phyloP scores from a whole-genome alignment of 2,888 invertebrate species.

The Lepas anatifera region DNA sequence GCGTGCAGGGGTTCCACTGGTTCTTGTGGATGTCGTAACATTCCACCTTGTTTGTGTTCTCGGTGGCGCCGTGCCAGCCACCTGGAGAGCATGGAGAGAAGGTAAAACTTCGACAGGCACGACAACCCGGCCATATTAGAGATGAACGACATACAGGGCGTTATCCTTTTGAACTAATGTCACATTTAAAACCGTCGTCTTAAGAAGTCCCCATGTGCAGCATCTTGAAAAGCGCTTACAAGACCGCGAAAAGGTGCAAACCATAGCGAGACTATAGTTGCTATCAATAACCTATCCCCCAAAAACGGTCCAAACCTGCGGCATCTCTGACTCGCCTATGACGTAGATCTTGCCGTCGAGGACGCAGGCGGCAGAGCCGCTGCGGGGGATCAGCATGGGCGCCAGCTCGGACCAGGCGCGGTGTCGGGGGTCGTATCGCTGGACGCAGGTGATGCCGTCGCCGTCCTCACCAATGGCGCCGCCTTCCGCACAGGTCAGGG shows the following conservation, averaged over 20 bases:
- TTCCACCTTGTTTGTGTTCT: conserved; percentile 41
- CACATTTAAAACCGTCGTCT: too few species aligned
- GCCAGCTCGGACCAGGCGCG: conserved; percentile 38
- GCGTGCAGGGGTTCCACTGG: conserved; percentile 35
- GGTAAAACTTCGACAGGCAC: too few species aligned
- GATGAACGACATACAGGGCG: too few species aligned
- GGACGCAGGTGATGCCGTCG: conserved; percentile 38
- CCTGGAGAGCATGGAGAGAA: conserved; percentile 29
- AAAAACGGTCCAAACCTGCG: too few species aligned
- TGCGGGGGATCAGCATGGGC: conserved; percentile 38
- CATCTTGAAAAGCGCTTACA: too few species aligned
- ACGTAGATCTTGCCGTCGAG: conserved; percentile 38
- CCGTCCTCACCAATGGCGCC: conserved; percentile 41
- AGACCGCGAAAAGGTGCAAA: too few species aligned
- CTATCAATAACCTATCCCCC: too few species aligned
- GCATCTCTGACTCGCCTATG: conserved; percentile 38
- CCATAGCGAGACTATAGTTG: too few species aligned
- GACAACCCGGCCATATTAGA: too few species aligned
- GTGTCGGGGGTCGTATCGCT: conserved; percentile 36
- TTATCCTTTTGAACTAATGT: too few species aligned
- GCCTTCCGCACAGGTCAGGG: conserved; percentile 27
- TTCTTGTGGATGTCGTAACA: conserved; percentile 35
- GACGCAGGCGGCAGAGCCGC: conserved; percentile 40
- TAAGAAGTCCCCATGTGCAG: too few species aligned
- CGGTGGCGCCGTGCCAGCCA: conserved; percentile 41